Percentiles rank a stretch among this genome's conserved stretches.
Evolutionary conservation across 1,140 invertebrate genomes (phyloP).

Genomic region (Megathymus violae): DNA sequence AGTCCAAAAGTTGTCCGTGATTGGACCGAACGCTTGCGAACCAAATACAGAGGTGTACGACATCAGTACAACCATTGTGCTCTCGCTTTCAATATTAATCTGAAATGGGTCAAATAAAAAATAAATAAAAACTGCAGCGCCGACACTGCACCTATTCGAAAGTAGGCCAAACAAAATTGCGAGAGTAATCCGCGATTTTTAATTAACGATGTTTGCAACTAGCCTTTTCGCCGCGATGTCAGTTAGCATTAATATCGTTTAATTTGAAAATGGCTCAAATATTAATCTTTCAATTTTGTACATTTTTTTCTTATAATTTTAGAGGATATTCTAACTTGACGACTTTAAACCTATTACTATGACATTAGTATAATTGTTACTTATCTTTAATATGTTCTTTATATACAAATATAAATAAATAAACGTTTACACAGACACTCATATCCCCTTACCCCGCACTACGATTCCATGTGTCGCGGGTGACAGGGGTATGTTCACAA

Average conservation of each 20-base stretch:
- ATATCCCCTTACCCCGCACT: too few relatives aligned
- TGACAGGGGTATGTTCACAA: too few relatives aligned
- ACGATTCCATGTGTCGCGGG: too few relatives aligned
- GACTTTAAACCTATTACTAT: too few relatives aligned
- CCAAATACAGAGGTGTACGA: slow-evolving; percentile 24
- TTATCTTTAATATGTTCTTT: too few relatives aligned
- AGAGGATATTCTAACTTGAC: too few relatives aligned
- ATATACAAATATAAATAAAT: too few relatives aligned
- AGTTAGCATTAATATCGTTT: slow-evolving; percentile 1
- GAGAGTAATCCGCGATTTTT: slow-evolving; percentile 26
- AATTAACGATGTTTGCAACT: slow-evolving; percentile 29
- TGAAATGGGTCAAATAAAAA: slow-evolving; percentile 33
- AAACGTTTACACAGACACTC: too few relatives aligned
- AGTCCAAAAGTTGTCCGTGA: slow-evolving; percentile 19
- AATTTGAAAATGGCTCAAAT: slow-evolving; percentile 17
- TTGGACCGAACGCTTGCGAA: slow-evolving; percentile 17
- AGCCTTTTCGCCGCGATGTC: slow-evolving; percentile 12
- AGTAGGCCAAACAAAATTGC: slow-evolving; percentile 31
- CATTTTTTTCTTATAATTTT: not conserved
- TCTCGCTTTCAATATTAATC: slow-evolving; percentile 32
- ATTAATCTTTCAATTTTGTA: slow-evolving; percentile 12
- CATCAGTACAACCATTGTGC: slow-evolving; percentile 12
- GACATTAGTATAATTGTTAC: too few relatives aligned
- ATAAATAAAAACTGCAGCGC: slow-evolving; percentile 24
- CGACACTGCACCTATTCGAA: slow-evolving; percentile 24